Conservation (phyloP, 1,140 invertebrate genomes). For the Drosophila navojoa region DNA sequence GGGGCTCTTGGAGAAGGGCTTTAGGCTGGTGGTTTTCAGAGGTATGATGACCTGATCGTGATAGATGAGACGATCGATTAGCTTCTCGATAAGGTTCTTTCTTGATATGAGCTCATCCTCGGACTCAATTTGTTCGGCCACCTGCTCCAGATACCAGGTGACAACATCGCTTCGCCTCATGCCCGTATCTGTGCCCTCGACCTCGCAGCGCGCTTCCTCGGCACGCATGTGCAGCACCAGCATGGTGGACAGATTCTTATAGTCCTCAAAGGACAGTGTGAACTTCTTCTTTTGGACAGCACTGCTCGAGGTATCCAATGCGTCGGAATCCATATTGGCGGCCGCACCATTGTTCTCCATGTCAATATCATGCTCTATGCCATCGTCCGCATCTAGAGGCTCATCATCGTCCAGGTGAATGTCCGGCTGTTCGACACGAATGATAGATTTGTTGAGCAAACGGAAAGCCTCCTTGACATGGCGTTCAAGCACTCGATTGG, state of each 20-base stretch:
- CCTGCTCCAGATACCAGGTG: slow-evolving; percentile 97
- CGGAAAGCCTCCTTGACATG: slow-evolving; percentile 97
- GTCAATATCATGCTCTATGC: slow-evolving; percentile 62
- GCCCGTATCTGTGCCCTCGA: slow-evolving; percentile 87
- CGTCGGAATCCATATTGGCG: slow-evolving; percentile 51
- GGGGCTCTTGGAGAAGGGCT: slow-evolving; percentile 84
- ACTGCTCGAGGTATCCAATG: slow-evolving; percentile 38
- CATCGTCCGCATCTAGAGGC: slow-evolving; percentile 84
- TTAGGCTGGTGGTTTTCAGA: slow-evolving; percentile 89
- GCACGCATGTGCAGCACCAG: slow-evolving; percentile 94
- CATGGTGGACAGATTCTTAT: slow-evolving; percentile 96
- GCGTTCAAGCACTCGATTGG: slow-evolving; percentile 92
- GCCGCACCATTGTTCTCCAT: slow-evolving; percentile 82
- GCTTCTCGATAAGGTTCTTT: slow-evolving; percentile 96
- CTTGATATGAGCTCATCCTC: slow-evolving; percentile 96
- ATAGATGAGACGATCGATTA: slow-evolving; percentile 96
- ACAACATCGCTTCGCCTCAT: slow-evolving; percentile 93
- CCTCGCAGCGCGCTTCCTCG: slow-evolving; percentile 89
- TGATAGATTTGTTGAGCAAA: slow-evolving; percentile 98
- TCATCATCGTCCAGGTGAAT: slow-evolving; percentile 94
- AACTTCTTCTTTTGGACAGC: slow-evolving; percentile 90
- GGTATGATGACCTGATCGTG: slow-evolving; percentile 96
- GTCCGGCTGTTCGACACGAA: slow-evolving; percentile 98
- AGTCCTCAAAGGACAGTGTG: slow-evolving; percentile 97
- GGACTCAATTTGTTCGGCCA: slow-evolving; percentile 93